phyloP scores from a whole-genome alignment of 2,888 invertebrate genomes.

The Liodrosophila aerea region DNA sequence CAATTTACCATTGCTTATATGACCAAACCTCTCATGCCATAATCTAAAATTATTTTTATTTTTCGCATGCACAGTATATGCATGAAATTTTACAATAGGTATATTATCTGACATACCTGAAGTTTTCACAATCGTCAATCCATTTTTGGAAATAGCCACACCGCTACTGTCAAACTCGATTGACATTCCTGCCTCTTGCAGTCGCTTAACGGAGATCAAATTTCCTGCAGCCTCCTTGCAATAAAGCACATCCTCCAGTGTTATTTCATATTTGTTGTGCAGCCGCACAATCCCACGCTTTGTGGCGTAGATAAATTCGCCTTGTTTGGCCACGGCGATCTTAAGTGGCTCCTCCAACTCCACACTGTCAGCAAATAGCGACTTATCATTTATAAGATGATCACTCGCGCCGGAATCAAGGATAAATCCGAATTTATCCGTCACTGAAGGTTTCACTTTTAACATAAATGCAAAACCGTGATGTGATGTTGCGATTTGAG shows the following conservation, averaged over 20 bases:
- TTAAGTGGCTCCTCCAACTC: background rate
- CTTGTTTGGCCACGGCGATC: slow-evolving; percentile 6
- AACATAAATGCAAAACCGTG: background rate
- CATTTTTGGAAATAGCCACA: slow-evolving; percentile 10
- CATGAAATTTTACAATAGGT: too few species aligned
- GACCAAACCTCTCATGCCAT: too few species aligned
- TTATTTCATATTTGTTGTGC: too few species aligned
- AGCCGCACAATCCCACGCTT: too few species aligned
- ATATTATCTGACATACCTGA: slow-evolving; percentile 7
- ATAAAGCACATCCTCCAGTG: too few species aligned
- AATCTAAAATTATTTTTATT: too few species aligned
- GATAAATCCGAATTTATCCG: background rate
- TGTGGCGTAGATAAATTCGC: too few species aligned
- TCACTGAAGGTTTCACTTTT: background rate
- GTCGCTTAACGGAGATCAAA: slow-evolving; percentile 7
- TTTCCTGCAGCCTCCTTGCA: too few species aligned
- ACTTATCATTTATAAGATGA: slow-evolving; percentile 11
- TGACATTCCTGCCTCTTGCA: slow-evolving; percentile 12
- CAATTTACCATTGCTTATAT: too few species aligned
- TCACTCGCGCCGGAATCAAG: slow-evolving; percentile 3
- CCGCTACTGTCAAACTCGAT: slow-evolving; percentile 8
- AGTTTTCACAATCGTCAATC: slow-evolving; percentile 2
- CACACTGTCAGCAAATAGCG: background rate
- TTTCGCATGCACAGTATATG: too few species aligned
- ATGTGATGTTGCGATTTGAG: background rate